Evolutionary conservation across 92 coral and sea anemone species (phyloP), one percentile per base, ranked within the genome.

Genomic region (Blastomussa wellsi): DNA sequence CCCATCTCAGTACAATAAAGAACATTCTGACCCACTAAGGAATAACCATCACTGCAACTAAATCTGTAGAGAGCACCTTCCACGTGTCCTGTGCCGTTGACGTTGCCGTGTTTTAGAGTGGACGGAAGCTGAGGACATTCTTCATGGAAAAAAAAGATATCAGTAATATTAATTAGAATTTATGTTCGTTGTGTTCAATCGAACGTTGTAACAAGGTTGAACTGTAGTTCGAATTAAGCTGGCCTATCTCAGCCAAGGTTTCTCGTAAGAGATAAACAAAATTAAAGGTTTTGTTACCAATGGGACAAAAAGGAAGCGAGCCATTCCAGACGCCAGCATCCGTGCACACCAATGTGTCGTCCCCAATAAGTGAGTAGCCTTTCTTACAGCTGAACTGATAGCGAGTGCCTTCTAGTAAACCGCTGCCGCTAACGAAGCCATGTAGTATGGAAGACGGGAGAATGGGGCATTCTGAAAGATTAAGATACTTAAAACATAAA

Each of bases 1-100:
- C 85, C 85, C n/a, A n/a, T 82, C 28, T 70, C 78, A 36, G 51
- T 82, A 41, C 85, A 82, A 28, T 52, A 82, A 32, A 82, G 37
- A 82, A 37, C 36, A 13, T 71, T 78, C 9, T 26, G 68, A 6
- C 85, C 85, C 76, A 71, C 59, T 11, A 71, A 4, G 24, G 85
- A 70, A 59, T 82, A 82, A 29, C 85, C 69, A 70, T 28, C 24
- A 39, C 24, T 75, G 51, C 85, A 82, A 74, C 69, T 71, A 39
- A 82, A 82, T 71, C 37, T 26, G 78, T 82, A 13, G 0, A 82
- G 35, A 36, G 77, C 52, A 17, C 85, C 85, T 17, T 70, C 37
- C 7, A 82, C 48, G 69, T 69, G 48, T n/a, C 85, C 78, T 22
- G 85, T 49, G 24, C 85, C 85, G 48, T 49, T 47, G 1, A 81